A percentile compares a stretch with the other conserved stretches of the same genome.
These are phyloP conservation scores for Arothron firmamentum DNA, from an alignment of 2,113 vertebrate genomes.

Conservation along the genomic window DNA sequence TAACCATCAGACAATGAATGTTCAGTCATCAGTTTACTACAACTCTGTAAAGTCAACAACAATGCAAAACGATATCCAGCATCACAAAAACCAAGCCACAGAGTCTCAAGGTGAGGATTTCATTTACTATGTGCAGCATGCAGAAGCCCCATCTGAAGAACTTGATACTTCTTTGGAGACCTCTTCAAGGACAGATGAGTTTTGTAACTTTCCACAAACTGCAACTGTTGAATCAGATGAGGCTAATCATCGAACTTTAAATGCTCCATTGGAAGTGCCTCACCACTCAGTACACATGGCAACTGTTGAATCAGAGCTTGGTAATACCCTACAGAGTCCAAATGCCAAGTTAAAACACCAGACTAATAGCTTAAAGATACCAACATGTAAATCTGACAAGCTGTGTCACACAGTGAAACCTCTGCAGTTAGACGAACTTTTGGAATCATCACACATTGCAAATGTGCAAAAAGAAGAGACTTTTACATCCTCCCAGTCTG, in stretches of 20 bases:
- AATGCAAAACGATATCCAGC: slow-evolving; percentile 24
- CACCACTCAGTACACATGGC: slow-evolving; percentile 8
- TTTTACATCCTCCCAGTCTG: neutral
- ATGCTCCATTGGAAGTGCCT: slow-evolving; percentile 16
- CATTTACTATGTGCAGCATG: slow-evolving; percentile 34
- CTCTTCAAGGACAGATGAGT: slow-evolving; percentile 30
- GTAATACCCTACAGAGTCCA: slow-evolving; percentile 4
- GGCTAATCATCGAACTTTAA: slow-evolving; percentile 12
- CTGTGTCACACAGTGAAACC: slow-evolving; percentile 16
- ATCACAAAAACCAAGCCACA: slow-evolving; percentile 24
- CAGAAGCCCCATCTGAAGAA: slow-evolving; percentile 29
- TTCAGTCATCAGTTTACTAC: slow-evolving; percentile 13
- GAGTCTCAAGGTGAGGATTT: slow-evolving; percentile 47
- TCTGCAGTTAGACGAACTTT: slow-evolving; percentile 2
- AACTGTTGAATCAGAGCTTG: slow-evolving; percentile 16
- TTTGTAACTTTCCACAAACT: slow-evolving; percentile 25
- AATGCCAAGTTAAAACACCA: neutral
- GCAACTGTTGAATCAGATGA: slow-evolving; percentile 33
- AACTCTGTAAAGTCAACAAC: slow-evolving; percentile 29
- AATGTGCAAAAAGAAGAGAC: neutral
- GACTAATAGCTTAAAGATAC: slow-evolving; percentile 16
- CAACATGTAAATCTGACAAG: slow-evolving; percentile 19
- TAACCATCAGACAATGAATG: slow-evolving; percentile 19
- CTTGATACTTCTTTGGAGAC: slow-evolving; percentile 21
- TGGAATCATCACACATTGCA: neutral